Evolutionary conservation across 2,113 vertebrate genomes (phyloP).

Genomic region (Arvicanthis niloticus): DNA sequence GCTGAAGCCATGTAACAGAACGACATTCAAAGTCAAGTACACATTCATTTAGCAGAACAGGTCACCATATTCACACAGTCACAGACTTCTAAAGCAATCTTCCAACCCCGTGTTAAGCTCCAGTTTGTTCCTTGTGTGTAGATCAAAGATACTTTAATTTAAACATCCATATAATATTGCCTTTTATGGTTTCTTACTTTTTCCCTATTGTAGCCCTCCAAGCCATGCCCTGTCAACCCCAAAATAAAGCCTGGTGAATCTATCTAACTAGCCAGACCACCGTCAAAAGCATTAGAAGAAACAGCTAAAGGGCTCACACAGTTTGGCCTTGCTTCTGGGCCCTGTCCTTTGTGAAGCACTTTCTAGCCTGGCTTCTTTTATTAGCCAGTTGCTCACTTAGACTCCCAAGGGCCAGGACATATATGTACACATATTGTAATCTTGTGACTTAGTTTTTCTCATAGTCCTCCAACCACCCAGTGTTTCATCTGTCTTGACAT

Average conservation of each 20-base stretch:
- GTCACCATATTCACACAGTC: not conserved
- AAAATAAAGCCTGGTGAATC: not conserved
- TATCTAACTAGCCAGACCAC: not conserved
- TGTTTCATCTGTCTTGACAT: slow-evolving; percentile 64
- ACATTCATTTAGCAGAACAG: not conserved
- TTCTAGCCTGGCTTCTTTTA: not conserved
- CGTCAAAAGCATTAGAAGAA: not conserved
- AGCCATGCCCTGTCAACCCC: no score
- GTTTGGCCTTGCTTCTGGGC: not conserved
- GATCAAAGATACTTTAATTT: slow-evolving; percentile 20
- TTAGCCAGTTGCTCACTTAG: not conserved
- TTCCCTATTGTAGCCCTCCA: not conserved
- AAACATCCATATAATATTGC: not conserved
- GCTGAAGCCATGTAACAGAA: not conserved
- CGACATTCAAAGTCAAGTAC: not conserved
- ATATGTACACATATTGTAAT: not conserved
- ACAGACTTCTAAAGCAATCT: not conserved
- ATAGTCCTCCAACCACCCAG: not conserved
- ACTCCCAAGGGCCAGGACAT: not conserved
- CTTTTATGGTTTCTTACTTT: not conserved
- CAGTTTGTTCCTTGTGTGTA: slow-evolving; percentile 11
- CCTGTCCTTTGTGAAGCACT: not conserved
- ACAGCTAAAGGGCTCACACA: not conserved
- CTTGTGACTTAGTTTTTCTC: not conserved
- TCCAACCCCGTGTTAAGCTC: not conserved